phyloP scores from a whole-genome alignment of 2,888 invertebrate species.

The Cheilosia scutellata region DNA sequence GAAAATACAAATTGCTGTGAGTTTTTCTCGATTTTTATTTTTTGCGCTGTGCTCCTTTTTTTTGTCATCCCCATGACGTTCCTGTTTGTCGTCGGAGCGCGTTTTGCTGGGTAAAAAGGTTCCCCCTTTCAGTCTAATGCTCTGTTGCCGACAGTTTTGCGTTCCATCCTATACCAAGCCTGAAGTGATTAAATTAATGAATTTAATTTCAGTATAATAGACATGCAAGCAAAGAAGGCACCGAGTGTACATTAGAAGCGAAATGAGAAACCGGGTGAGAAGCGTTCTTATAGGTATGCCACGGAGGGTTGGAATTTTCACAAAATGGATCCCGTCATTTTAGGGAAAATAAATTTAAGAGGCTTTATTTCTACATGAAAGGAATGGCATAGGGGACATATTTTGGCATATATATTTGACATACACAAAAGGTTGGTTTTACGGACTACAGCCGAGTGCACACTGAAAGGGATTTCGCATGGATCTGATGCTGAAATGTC shows the following conservation, averaged over 20 bases:
- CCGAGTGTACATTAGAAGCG: constrained; percentile 15
- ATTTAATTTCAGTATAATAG: constrained; percentile 69
- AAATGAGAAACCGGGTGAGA: constrained; percentile 7
- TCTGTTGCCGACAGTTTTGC: constrained; percentile 50
- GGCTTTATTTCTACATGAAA: no score
- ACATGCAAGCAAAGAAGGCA: constrained; percentile 38
- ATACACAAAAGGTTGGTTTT: no score
- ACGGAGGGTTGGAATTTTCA: not conserved
- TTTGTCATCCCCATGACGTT: constrained; percentile 26
- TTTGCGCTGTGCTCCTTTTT: not conserved
- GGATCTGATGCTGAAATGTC: no score
- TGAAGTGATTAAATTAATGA: constrained; percentile 68
- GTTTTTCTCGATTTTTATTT: constrained; percentile 24
- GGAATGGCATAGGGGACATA: no score
- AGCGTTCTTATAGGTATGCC: not conserved
- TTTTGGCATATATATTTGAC: no score
- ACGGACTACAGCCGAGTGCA: no score
- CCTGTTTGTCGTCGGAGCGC: not conserved
- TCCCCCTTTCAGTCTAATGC: constrained; percentile 37
- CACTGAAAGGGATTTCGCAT: no score
- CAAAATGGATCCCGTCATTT: constrained; percentile 13
- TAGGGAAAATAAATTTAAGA: not conserved
- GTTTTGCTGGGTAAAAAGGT: constrained; percentile 20
- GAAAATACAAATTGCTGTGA: constrained; percentile 69
- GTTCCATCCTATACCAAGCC: constrained; percentile 20